phyloP scores from a whole-genome alignment of 1,140 invertebrate genomes.

The Drosophila nigrodunni region DNA sequence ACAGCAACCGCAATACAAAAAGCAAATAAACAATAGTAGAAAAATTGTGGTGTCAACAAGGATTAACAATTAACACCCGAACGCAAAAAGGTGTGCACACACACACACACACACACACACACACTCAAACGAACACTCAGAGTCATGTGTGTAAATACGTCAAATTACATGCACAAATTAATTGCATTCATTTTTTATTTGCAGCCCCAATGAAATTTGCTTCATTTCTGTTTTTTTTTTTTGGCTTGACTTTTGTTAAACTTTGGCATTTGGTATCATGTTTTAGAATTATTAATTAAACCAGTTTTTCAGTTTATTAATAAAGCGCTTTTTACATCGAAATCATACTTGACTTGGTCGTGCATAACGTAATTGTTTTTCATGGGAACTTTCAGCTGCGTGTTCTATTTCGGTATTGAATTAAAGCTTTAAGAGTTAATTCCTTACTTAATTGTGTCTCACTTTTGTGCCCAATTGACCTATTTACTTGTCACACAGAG shows the following conservation, averaged over 20 bases:
- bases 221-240: not conserved
- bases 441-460: constrained; percentile 3
- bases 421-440: not conserved
- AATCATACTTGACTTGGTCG: constrained; percentile 1
- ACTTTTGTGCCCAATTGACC: not conserved
- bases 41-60: constrained; percentile 35
- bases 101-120: constrained; percentile 1
- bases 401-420: not conserved
- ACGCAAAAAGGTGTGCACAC: constrained; percentile 17
- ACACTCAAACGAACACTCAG: not conserved
- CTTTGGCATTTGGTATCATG: not conserved
- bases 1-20: constrained; percentile 12
- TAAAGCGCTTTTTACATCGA: not conserved
- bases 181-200: constrained; percentile 28
- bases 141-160: not conserved
- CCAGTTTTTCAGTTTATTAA: not conserved
- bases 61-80: constrained; percentile 41
- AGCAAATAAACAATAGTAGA: not conserved
- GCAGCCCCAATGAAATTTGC: not conserved
- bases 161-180: constrained; percentile 3
- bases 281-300: constrained; percentile 18
- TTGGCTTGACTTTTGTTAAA: constrained; percentile 1
- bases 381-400: constrained; percentile 11
- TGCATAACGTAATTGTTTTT: constrained; percentile 7
- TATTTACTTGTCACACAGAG: not conserved